Percentiles rank a stretch among this genome's conserved stretches.
Evolutionary conservation across 1,140 invertebrate genomes (phyloP).

Genomic region (Drosophila novamexicana): DNA sequence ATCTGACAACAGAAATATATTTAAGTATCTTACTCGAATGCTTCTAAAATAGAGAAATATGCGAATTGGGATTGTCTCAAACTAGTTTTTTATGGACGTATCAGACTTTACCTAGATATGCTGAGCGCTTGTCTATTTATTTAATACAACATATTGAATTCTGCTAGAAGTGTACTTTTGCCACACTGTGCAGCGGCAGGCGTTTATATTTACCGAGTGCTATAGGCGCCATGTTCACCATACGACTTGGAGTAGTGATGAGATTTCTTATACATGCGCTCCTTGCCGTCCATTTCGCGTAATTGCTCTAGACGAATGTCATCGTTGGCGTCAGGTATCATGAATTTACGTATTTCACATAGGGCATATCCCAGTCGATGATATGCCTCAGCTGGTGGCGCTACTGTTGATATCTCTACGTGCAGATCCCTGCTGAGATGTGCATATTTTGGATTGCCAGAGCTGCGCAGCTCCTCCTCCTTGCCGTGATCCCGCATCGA

Average conservation of each 20-base stretch:
- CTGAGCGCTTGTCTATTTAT: no score
- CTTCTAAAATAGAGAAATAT: no score
- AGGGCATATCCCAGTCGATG: slow-evolving; percentile 95
- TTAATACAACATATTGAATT: background rate
- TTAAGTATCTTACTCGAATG: no score
- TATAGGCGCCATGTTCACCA: slow-evolving; percentile 74
- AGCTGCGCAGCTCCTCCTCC: slow-evolving; percentile 94
- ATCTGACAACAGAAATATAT: no score
- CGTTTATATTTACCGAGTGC: slow-evolving; percentile 51
- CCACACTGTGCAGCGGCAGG: no score
- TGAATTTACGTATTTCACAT: slow-evolving; percentile 90
- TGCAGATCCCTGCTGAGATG: slow-evolving; percentile 97
- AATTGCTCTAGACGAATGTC: slow-evolving; percentile 92
- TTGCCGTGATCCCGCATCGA: slow-evolving; percentile 97
- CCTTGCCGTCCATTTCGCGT: slow-evolving; percentile 87
- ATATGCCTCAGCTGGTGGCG: slow-evolving; percentile 96
- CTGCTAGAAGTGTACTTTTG: background rate
- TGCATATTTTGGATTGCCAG: slow-evolving; percentile 95
- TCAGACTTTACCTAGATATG: no score
- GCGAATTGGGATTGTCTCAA: no score
- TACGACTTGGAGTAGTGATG: slow-evolving; percentile 79
- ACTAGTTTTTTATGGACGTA: no score
- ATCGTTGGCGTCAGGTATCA: slow-evolving; percentile 91
- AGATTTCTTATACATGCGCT: slow-evolving; percentile 78
- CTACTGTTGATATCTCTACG: slow-evolving; percentile 95